These are phyloP conservation scores for Rhaphigaster nebulosa DNA, from an alignment of 2,888 invertebrate species.

Conservation along the genomic window DNA sequence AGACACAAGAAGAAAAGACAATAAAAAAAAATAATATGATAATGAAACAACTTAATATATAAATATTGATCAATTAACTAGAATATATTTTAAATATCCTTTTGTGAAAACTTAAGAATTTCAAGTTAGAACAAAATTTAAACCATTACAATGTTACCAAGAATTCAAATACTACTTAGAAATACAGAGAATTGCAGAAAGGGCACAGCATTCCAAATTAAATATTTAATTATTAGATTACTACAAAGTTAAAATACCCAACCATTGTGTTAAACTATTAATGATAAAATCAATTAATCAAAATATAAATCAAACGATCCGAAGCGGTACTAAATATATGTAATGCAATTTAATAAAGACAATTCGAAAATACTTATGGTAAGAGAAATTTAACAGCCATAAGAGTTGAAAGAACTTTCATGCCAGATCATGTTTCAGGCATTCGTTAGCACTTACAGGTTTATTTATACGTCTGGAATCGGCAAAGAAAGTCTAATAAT, in stretches of 20 bases:
- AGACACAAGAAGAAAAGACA: not conserved
- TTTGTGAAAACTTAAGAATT: not conserved
- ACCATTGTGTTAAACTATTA: not conserved
- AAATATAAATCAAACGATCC: not conserved
- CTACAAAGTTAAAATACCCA: not conserved
- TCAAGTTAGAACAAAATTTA: not conserved
- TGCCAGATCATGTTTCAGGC: not conserved
- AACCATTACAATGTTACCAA: not conserved
- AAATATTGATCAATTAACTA: not conserved
- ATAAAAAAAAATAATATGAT: not conserved
- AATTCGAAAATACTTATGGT: not conserved
- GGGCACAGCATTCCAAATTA: not conserved
- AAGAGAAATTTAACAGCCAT: not conserved
- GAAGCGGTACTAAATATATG: not conserved
- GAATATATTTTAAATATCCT: not conserved
- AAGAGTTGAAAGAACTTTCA: slow-evolving; percentile 30
- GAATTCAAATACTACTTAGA: not conserved
- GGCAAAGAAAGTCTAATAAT: not conserved
- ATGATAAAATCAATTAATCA: not conserved
- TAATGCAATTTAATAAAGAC: not conserved
- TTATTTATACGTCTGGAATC: not conserved
- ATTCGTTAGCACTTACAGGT: slow-evolving; percentile 14
- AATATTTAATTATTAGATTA: not conserved
- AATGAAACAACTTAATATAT: not conserved
- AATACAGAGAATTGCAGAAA: not conserved